These are phyloP conservation scores for Cossypha caffra DNA, from an alignment of 2,797 vertebrate species.

Conservation along the genomic window DNA sequence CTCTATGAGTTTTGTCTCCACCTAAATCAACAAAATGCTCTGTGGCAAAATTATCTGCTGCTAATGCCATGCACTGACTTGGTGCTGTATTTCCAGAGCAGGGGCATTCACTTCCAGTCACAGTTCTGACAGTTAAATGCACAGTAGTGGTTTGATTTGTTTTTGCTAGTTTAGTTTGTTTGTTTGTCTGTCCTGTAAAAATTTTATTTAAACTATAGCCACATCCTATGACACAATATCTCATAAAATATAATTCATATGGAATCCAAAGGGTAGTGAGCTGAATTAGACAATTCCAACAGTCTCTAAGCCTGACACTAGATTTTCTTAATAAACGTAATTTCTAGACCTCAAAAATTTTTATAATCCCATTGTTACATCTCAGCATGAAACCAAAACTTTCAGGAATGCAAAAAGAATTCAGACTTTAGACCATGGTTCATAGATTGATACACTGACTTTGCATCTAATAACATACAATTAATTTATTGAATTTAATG, in stretches of 20 bases:
- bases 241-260: background rate
- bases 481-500: background rate
- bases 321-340: background rate
- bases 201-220: background rate
- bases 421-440: background rate
- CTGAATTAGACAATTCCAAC: background rate
- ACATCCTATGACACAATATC: accelerated
- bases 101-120: background rate
- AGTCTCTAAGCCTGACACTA: background rate
- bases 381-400: background rate
- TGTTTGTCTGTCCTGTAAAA: background rate
- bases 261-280: background rate
- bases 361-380: background rate
- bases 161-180: accelerated
- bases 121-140: background rate
- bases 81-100: background rate
- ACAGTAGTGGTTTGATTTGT: background rate
- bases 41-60: background rate
- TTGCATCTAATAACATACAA: background rate
- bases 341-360: background rate
- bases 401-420: background rate
- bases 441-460: background rate
- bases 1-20: background rate
- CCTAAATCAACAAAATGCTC: background rate
- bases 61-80: background rate